Percentiles rank a stretch among this genome's conserved stretches.
Evolutionary conservation across 1,140 invertebrate genomes (phyloP).

Genomic region (Stegodyphus dumicola): DNA sequence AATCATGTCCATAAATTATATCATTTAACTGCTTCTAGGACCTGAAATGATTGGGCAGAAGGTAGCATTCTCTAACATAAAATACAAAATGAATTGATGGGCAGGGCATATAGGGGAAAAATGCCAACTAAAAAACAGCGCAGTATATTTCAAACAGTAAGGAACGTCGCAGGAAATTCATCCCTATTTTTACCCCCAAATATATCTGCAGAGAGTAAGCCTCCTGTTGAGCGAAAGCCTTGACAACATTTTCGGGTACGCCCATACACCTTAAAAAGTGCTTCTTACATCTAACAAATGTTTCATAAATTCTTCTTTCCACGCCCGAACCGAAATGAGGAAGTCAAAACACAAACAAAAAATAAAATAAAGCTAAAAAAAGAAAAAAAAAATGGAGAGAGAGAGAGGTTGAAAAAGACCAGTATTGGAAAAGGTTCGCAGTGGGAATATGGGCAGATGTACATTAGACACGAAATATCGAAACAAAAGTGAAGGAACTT

Average conservation of each 20-base stretch:
- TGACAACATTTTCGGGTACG: conserved; percentile 18
- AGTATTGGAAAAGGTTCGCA: conserved; percentile 34
- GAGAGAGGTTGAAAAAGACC: neutral
- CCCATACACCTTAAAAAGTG: neutral
- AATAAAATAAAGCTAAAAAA: no score
- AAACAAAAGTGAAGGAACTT: conserved; percentile 33
- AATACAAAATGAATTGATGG: no score
- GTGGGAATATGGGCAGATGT: conserved; percentile 41
- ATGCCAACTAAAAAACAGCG: no score
- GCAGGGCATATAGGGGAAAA: no score
- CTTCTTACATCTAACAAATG: neutral
- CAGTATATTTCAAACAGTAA: no score
- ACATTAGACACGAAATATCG: conserved; percentile 23
- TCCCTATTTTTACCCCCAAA: neutral
- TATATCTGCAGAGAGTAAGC: neutral
- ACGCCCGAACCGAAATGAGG: neutral
- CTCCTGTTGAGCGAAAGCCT: conserved; percentile 26
- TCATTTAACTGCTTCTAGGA: no score
- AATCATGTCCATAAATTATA: no score
- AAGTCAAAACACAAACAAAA: neutral
- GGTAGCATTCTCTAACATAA: no score
- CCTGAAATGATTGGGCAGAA: no score
- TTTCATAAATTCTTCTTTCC: conserved; percentile 1
- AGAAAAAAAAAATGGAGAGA: neutral
- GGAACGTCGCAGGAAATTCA: no score